Base-by-base conservation (phyloP, 2,888 invertebrate genomes). In the Pyrrhia umbra region DNA sequence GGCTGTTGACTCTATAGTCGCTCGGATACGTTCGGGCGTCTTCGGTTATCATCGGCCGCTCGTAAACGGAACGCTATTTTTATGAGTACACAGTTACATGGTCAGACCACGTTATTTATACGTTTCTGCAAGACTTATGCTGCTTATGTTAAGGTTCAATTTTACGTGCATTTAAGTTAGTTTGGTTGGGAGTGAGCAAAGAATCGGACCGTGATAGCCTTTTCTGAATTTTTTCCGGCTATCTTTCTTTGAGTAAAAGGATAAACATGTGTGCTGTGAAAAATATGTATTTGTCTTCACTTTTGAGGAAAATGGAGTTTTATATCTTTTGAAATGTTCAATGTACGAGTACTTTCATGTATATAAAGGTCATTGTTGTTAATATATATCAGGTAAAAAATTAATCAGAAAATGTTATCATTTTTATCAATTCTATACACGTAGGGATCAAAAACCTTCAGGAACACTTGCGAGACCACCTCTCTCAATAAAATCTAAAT, bases 141-240 rank as follows among this genome's bases (percentile, higher is more conserved):
- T 6, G 18, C 34, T 54, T 8, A 9, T 1, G 2, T 60, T 84
- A 89, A 65, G 75, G 85, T 80, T 75, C 20, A 65, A 77, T 85
- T 86, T 85, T 1, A 58, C 60, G 64, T 80, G 76, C 27, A 8
- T 25, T 56, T 15, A 25, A 45, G 21, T 6, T 21, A 47, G 16
- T 27, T 15, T 25, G 16, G 21, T 67, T 56, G 50, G 49, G 40
- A 59, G 50, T 63, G 49, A 67, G 50, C 67, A 46, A 58, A 81
- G 86, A 92, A 90, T 90, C 84, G 88, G 85, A 87, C 85, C 84
- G 83, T 86, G 88, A 90, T 90, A 88, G 90, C 85, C 85, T 85
- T 86, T 90, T 87, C 86, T 83, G 84, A 85, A 87, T 88, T 90
- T 90, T 88, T 91, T 89, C 87, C 88, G 87, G 88, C 85, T 90